Evolutionary conservation across 2,113 vertebrate genomes (phyloP).

Genomic region (Piprites chloris): DNA sequence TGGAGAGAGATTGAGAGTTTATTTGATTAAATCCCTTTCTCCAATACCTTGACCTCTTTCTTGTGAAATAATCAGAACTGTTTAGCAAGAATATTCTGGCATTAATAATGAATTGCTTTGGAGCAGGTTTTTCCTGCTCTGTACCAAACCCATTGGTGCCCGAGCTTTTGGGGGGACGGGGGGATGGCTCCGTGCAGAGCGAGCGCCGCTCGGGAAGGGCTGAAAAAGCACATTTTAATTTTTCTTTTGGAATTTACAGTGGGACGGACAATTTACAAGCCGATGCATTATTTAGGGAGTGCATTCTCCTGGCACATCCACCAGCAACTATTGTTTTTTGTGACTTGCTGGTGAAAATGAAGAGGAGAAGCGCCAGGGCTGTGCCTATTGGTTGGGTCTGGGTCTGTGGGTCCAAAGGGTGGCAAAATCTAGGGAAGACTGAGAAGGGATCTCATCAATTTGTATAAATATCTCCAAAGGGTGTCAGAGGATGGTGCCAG

Average conservation of each 20-base stretch:
- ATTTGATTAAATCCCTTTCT: constrained; percentile 90
- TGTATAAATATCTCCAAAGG: neutral
- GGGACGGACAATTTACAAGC: neutral
- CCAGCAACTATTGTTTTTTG: neutral
- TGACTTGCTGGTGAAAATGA: neutral
- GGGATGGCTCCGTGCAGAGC: neutral
- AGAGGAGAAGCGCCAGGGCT: neutral
- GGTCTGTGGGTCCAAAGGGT: neutral
- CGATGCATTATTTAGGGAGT: neutral
- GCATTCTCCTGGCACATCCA: neutral
- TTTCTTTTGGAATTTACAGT: neutral
- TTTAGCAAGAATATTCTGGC: constrained; percentile 92
- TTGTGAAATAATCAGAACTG: constrained; percentile 93
- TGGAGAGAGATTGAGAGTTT: constrained; percentile 88
- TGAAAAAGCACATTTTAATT: neutral
- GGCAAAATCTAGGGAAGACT: neutral
- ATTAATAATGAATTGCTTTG: constrained; percentile 93
- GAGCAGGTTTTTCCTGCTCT: constrained; percentile 73
- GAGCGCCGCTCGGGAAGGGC: neutral
- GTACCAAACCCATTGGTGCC: constrained; percentile 64
- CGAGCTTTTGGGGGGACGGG: neutral
- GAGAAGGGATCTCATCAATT: neutral
- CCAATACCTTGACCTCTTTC: constrained; percentile 91
- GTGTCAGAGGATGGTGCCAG: neutral
- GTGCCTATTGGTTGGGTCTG: neutral